Base-by-base conservation (phyloP, 2,797 vertebrate genomes). In the Periparus ater region DNA sequence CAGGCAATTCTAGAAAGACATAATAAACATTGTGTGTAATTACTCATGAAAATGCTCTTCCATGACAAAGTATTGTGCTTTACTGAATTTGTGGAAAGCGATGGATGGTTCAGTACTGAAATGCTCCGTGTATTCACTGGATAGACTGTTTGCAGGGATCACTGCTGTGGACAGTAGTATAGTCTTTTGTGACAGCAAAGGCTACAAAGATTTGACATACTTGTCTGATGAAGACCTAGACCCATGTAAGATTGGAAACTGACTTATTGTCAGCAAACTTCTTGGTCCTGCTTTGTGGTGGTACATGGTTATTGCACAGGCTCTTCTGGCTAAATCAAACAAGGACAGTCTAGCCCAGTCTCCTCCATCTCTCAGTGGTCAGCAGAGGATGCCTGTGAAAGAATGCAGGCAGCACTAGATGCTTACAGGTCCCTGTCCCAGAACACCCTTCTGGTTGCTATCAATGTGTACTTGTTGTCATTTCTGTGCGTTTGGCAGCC, bases 191-290 rank as follows among this genome's bases (percentile, higher is more conserved):
- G 1, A n/a, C 51, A 78, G 47, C 51, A 71, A 53, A 80, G n/a
- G 7, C 13, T 74, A 21, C 21, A 14, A 36, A 82, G 48, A 17
- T 44, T 67, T 73, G 8, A 42, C 1, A 7, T 91, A 23, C 68
- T 62, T 88, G 44, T 66, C 20, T 63, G 45, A 63, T 57, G 30
- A 77, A 54, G 57, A 88, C 11, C 13, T 63, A 54, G 60, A 85
- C 51, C 44, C 25, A 8, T 0, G 0, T 60, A 71, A 74, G 38
- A 1, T 0, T 38, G 13, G 42, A 61, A 76, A 15, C 47, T 66
- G 61, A 66, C 53, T 92, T 82, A 23, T 0, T 54, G 38, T 74
- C 61, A 50, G 29, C 29, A 72, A 45, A 61, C 30, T 71, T 51
- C 8, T 26, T 63, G 32, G 14, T 63, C 54, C 72, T 84, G 42